Evolutionary conservation across 2,888 invertebrate species (phyloP), one percentile per base, ranked within the genome.

Genomic region (Lepidonotus clava): DNA sequence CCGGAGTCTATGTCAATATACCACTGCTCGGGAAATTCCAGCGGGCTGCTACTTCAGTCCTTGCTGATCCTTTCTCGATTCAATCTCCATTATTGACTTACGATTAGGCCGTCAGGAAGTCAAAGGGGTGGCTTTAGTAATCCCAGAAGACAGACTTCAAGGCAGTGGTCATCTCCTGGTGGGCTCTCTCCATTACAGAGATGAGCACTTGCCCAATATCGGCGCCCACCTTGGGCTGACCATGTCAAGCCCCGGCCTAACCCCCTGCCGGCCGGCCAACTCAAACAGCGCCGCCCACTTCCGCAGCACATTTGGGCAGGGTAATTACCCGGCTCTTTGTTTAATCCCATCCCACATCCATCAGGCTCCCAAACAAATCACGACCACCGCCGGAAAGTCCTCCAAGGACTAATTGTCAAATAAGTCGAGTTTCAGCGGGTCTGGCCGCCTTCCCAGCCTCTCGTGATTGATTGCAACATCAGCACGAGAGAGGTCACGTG

Each of bases 51-150:
- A 80, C 46, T 46, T 21, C 32, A 46, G n/a, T 18, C 34, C 80
- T 80, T 41, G 46, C 80, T 41, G 80, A 46, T 51, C 51, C 46
- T 24, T 24, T 80, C 80, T 46, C 80, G 32, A 80, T 80, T 80
- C 46, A 80, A 80, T 80, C 46, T 80, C n/a, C 51, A 28, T 80
- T 46, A 80, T 80, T 80, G 80, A 80, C 80, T 80, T 80, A 80
- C 80, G 46, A 80, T 80, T 80, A 80, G 80, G 46, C 46, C 11
- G 41, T 24, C 80, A 18, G 80, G 80, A 80, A 80, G 80, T 71
- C 38, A 71, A 71, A 71, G 71, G 71, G 71, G 34, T 18, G 38
- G 71, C 38, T 32, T 71, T 38, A 71, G 71, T 71, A 38, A 71
- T 71, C 71, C 71, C 71, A 11, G n/a, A 38, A 38, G 71, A 71